phyloP scores from a whole-genome alignment of 2,113 vertebrate species.

The Gracilinanus agilis region DNA sequence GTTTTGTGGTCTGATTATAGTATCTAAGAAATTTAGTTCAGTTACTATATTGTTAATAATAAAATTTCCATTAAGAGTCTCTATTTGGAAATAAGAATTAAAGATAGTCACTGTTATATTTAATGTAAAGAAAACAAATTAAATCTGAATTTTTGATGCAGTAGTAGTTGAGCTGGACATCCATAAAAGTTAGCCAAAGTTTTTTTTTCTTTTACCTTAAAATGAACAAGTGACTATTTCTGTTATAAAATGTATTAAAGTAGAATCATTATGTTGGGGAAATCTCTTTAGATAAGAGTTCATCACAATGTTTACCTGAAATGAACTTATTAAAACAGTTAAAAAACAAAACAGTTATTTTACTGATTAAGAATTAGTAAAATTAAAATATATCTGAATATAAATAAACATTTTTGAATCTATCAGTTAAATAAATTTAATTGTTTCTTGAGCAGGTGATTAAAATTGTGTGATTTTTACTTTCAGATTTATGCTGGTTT shows the following conservation, averaged over 20 bases:
- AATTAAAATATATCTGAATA: background rate
- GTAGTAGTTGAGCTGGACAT: slow-evolving; percentile 12
- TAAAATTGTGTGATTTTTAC: slow-evolving; percentile 52
- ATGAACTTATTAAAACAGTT: slow-evolving; percentile 34
- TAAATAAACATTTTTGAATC: slow-evolving; percentile 24
- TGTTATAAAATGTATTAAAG: background rate
- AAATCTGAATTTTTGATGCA: slow-evolving; percentile 27
- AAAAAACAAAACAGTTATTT: slow-evolving; percentile 12
- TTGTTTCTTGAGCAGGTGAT: background rate
- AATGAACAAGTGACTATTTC: slow-evolving; percentile 10
- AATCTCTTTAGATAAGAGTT: background rate
- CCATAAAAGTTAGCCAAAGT: background rate
- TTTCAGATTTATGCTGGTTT: slow-evolving; percentile 96
- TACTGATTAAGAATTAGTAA: slow-evolving; percentile 39
- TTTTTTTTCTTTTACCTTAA: slow-evolving; percentile 11
- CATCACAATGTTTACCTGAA: slow-evolving; percentile 21
- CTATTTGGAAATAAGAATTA: slow-evolving; percentile 21
- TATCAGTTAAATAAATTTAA: slow-evolving; percentile 11
- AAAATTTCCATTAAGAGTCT: slow-evolving; percentile 9
- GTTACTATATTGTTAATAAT: background rate
- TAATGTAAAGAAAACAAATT: slow-evolving; percentile 45
- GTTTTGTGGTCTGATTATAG: slow-evolving; percentile 3
- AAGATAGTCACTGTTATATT: slow-evolving; percentile 30
- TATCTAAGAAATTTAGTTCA: background rate
- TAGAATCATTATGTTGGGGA: background rate